Conservation (phyloP, 2,888 invertebrate species). For the Dasypolia templi region DNA sequence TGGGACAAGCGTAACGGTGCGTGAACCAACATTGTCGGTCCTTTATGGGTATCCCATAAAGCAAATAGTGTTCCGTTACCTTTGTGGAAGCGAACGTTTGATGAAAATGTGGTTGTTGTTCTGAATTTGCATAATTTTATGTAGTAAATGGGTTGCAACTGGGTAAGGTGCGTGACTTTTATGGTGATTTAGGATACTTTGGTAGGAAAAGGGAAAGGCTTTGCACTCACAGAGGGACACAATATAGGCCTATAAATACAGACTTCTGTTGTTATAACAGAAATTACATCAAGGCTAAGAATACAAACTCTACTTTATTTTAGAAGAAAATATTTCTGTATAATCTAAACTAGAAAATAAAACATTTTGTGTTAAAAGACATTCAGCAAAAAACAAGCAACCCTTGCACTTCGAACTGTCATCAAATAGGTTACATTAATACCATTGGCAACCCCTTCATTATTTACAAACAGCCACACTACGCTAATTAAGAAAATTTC, state of each 20-base stretch:
- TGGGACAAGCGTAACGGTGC: slow-evolving; percentile 62
- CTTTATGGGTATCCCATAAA: slow-evolving; percentile 66
- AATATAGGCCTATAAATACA: not conserved
- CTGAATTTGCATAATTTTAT: slow-evolving; percentile 44
- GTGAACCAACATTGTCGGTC: slow-evolving; percentile 66
- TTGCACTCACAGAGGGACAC: not conserved
- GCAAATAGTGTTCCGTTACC: slow-evolving; percentile 65
- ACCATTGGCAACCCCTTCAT: slow-evolving; percentile 11
- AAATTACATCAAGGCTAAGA: not conserved
- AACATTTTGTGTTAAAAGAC: no score
- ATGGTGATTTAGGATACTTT: slow-evolving; percentile 33
- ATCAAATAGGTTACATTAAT: not conserved
- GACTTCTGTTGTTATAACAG: not conserved
- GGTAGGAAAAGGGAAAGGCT: slow-evolving; percentile 6
- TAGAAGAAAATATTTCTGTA: no score
- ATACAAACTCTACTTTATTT: not conserved
- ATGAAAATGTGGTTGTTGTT: slow-evolving; percentile 39
- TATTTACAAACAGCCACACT: slow-evolving; percentile 26
- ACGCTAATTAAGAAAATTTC: slow-evolving; percentile 58
- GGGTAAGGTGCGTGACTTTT: slow-evolving; percentile 22
- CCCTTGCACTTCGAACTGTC: not conserved
- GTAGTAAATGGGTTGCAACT: slow-evolving; percentile 16
- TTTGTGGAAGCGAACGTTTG: slow-evolving; percentile 20
- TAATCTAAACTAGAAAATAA: no score
- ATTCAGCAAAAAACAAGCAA: not conserved